Conservation (phyloP, 2,797 vertebrate genomes). For the Gymnopithys bicolor region DNA sequence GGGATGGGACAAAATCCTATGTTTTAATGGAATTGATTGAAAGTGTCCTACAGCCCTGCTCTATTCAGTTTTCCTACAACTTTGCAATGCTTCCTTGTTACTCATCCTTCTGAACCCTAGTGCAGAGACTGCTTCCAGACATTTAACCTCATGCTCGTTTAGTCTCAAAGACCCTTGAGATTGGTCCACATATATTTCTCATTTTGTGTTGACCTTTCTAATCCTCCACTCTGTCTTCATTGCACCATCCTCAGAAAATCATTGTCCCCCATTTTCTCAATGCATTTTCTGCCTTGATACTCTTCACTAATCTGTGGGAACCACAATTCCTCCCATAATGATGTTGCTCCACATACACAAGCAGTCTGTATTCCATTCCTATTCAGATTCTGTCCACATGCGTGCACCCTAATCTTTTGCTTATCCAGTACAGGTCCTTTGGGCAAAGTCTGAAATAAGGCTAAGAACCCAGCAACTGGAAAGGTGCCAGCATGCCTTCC, state of each 20-base stretch:
- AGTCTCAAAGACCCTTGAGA: neutral
- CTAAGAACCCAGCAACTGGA: constrained; percentile 14
- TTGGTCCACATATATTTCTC: neutral
- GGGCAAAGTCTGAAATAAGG: constrained; percentile 27
- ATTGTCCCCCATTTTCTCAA: neutral
- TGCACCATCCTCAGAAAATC: neutral
- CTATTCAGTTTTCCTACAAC: neutral
- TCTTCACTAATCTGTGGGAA: neutral
- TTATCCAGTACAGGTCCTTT: constrained; percentile 26
- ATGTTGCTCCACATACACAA: neutral
- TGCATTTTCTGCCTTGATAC: neutral
- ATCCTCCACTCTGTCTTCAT: neutral
- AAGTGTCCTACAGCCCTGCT: neutral
- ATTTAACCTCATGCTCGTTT: neutral
- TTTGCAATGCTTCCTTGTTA: neutral
- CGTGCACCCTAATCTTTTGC: constrained; percentile 31
- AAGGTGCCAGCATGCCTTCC: constrained; percentile 21
- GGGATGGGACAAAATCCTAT: neutral
- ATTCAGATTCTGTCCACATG: constrained; percentile 4
- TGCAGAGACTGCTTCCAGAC: neutral
- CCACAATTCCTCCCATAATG: neutral
- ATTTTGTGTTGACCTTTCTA: neutral
- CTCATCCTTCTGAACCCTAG: neutral
- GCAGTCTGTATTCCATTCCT: constrained; percentile 1
- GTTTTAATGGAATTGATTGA: neutral